These are phyloP conservation scores for Centropus unirufus DNA, from an alignment of 2,113 vertebrate species.

Conservation along the genomic window DNA sequence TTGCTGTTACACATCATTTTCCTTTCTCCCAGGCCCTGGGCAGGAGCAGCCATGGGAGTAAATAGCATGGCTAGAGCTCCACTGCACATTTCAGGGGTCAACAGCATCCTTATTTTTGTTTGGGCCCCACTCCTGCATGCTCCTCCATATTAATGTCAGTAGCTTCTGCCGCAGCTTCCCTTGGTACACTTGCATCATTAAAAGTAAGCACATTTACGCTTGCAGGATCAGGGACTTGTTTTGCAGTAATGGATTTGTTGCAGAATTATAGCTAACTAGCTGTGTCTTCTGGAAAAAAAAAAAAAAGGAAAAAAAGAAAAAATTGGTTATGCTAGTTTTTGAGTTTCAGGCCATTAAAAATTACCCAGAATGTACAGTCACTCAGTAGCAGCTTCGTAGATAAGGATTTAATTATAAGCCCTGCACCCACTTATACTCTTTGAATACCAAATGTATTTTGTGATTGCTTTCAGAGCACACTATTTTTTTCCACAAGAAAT, in stretches of 20 bases:
- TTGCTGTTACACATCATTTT: background rate
- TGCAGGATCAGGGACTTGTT: slow-evolving; percentile 45
- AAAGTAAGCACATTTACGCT: slow-evolving; percentile 19
- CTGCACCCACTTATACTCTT: slow-evolving; percentile 65
- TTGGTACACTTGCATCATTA: background rate
- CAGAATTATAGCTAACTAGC: slow-evolving; percentile 64
- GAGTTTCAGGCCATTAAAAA: slow-evolving; percentile 71
- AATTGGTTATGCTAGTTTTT: slow-evolving; percentile 58
- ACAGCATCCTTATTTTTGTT: background rate
- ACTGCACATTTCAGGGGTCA: fast-evolving
- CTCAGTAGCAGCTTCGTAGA: slow-evolving; percentile 62
- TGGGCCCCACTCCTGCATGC: background rate
- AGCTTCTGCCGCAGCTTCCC: background rate
- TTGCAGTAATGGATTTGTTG: slow-evolving; percentile 65
- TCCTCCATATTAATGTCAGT: fast-evolving
- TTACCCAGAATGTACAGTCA: slow-evolving; percentile 65
- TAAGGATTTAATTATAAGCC: slow-evolving; percentile 73
- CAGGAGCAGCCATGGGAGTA: background rate
- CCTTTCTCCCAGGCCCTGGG: background rate
- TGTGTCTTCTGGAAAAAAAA: slow-evolving; percentile 37
- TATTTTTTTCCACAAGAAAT: slow-evolving; percentile 61
- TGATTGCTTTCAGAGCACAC: slow-evolving; percentile 65
- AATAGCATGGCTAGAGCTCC: background rate
- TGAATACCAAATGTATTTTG: slow-evolving; percentile 71
- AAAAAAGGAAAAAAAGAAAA: slow-evolving; percentile 5